A percentile compares a stretch with the other conserved stretches of the same genome.
Conservation (phyloP, 37 sponge, comb jelly and placozoan genomes). For the Spongia lamella region DNA sequence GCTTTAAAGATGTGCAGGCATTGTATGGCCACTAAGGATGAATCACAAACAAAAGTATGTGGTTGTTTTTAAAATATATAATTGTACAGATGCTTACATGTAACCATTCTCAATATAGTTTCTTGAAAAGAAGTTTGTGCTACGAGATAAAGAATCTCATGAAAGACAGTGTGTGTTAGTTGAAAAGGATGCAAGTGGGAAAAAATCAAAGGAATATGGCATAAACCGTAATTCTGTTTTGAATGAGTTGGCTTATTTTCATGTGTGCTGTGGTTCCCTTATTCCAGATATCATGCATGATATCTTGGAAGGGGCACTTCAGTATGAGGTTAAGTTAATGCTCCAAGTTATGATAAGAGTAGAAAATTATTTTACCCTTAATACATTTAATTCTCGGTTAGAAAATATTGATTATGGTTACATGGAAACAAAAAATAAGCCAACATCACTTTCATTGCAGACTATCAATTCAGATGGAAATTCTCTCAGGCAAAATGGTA, state of each 20-base stretch:
- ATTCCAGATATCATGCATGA: too few species aligned
- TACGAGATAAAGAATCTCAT: conserved; percentile 6
- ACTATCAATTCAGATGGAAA: background rate
- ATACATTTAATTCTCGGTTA: too few species aligned
- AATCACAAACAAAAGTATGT: conserved; percentile 6
- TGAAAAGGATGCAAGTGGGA: conserved; percentile 2
- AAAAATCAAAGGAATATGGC: conserved; percentile 26
- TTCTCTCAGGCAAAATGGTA: background rate
- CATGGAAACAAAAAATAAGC: too few species aligned
- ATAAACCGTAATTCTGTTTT: conserved; percentile 15
- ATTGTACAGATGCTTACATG: background rate
- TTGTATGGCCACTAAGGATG: conserved; percentile 40
- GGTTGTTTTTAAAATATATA: too few species aligned
- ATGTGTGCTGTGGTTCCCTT: too few species aligned
- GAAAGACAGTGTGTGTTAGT: background rate
- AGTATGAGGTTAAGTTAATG: too few species aligned
- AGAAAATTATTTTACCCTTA: too few species aligned
- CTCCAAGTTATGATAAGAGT: too few species aligned
- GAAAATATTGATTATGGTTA: too few species aligned
- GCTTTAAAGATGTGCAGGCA: conserved; percentile 39
- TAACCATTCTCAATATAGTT: background rate
- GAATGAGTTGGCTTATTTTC: conserved; percentile 11
- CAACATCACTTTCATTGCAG: too few species aligned
- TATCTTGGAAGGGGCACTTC: too few species aligned
- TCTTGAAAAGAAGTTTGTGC: background rate